Percentiles rank a stretch among this genome's conserved stretches.
phyloP scores from a whole-genome alignment of 2,797 vertebrate genomes.

The Anabacerthia variegaticeps region DNA sequence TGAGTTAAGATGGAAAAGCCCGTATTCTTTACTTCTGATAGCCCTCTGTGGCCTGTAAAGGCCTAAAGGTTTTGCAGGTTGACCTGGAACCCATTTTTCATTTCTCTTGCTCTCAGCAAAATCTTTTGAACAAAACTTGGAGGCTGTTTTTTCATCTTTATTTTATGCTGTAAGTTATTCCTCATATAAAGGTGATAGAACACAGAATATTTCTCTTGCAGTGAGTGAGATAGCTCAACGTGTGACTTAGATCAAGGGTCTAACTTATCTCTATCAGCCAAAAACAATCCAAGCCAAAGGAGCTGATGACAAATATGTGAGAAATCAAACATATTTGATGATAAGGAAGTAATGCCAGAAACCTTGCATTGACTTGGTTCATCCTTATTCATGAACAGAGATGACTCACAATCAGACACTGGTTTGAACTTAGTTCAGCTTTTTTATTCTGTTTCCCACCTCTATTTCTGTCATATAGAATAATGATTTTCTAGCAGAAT shows the following conservation, averaged over 20 bases:
- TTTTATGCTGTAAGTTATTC: not conserved
- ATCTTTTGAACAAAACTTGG: not conserved
- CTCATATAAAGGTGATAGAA: not conserved
- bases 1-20: not conserved
- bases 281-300: constrained; percentile 49
- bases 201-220: not conserved
- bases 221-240: not conserved
- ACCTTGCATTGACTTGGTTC: constrained; percentile 51
- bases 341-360: constrained; percentile 57
- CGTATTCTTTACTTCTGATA: not conserved
- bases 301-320: constrained; percentile 51
- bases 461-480: constrained; percentile 42
- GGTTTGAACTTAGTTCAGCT: constrained; percentile 58
- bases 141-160: not conserved
- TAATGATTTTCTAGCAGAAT: constrained; percentile 7
- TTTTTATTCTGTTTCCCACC: constrained; percentile 49
- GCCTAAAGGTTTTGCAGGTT: not conserved
- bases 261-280: constrained; percentile 16
- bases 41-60: not conserved
- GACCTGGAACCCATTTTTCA: not conserved
- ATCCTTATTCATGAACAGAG: constrained; percentile 68
- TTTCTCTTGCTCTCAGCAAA: not conserved
- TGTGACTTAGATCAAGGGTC: constrained; percentile 26
- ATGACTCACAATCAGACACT: constrained; percentile 57
- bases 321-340: constrained; percentile 67